Conservation (phyloP, 1,140 invertebrate species). For the Drosophila auraria region DNA sequence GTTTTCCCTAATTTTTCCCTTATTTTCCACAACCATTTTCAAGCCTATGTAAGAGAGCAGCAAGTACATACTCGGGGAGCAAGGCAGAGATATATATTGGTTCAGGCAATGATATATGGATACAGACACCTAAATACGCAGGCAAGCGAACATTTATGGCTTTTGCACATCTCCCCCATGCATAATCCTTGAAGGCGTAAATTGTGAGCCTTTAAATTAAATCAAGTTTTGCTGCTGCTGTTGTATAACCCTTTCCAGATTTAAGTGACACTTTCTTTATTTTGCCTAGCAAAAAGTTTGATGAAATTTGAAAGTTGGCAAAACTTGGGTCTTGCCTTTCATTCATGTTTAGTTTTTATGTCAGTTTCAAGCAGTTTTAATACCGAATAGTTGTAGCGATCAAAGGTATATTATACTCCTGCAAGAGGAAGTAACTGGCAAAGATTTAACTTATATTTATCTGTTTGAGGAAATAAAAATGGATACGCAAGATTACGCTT, state of each 20-base stretch:
- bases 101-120: slow-evolving; percentile 8
- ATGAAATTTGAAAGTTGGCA: slow-evolving; percentile 41
- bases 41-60: neutral
- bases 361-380: neutral
- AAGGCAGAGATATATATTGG: neutral
- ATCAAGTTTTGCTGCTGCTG: neutral
- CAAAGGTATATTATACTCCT: too few species aligned
- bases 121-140: neutral
- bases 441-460: neutral
- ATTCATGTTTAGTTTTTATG: slow-evolving; percentile 38
- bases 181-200: slow-evolving; percentile 4
- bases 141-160: slow-evolving; percentile 9
- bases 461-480: too few species aligned
- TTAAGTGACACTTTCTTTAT: slow-evolving; percentile 32
- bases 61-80: too few species aligned
- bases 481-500: too few species aligned
- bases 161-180: neutral
- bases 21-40: too few species aligned
- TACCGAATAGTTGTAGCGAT: neutral
- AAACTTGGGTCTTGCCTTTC: slow-evolving; percentile 24
- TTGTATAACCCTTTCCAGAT: slow-evolving; percentile 5
- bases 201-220: slow-evolving; percentile 3
- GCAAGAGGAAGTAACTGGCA: neutral
- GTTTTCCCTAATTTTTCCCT: too few species aligned
- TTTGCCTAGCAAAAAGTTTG: neutral